phyloP scores from a whole-genome alignment of 2,888 invertebrate species.

The Cabera pusaria region DNA sequence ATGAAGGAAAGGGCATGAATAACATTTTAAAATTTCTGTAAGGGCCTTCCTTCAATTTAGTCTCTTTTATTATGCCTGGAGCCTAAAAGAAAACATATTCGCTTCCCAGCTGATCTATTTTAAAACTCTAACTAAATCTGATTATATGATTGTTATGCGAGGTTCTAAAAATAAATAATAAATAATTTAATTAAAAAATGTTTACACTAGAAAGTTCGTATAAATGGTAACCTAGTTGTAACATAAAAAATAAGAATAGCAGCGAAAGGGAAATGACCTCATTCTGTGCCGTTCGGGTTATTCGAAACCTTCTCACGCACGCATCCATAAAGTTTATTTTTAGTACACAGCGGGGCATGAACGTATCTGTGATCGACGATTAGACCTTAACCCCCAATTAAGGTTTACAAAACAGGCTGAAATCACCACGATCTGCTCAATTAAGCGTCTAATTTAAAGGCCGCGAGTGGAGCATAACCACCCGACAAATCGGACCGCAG shows the following conservation, averaged over 20 bases:
- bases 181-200: constrained; percentile 9
- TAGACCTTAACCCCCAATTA: constrained; percentile 66
- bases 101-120: not conserved
- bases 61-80: too few species aligned
- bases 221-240: constrained; percentile 46
- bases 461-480: constrained; percentile 36
- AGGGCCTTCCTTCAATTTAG: too few species aligned
- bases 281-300: constrained; percentile 59
- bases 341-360: constrained; percentile 55
- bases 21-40: too few species aligned
- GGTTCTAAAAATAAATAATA: constrained; percentile 1
- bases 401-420: constrained; percentile 52
- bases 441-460: constrained; percentile 49
- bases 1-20: too few species aligned
- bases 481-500: constrained; percentile 52
- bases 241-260: constrained; percentile 67
- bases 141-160: not conserved
- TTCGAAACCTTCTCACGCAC: constrained; percentile 70
- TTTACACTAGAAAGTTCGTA: constrained; percentile 17
- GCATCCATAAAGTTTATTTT: constrained; percentile 74
- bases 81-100: not conserved
- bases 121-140: not conserved
- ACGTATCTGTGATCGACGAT: constrained; percentile 70
- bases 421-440: constrained; percentile 61
- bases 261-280: constrained; percentile 75